These are phyloP conservation scores for Chalcosyrphus nemorum DNA, from an alignment of 2,888 invertebrate genomes.

Conservation along the genomic window DNA sequence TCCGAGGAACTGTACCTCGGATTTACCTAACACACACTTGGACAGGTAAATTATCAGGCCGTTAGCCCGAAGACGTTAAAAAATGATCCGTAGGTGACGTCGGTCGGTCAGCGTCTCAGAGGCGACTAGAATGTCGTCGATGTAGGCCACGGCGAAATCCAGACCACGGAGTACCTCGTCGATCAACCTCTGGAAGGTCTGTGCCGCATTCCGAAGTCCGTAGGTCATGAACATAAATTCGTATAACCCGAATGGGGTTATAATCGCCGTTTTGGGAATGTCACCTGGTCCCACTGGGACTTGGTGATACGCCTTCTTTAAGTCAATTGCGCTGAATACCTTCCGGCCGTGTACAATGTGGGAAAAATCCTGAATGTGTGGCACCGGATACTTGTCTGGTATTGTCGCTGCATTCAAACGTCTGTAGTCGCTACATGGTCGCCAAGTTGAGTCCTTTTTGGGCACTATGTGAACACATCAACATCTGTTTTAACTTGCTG, in stretches of 20 bases:
- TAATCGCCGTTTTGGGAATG: constrained; percentile 76
- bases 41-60: constrained; percentile 34
- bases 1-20: constrained; percentile 25
- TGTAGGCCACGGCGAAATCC: constrained; percentile 73
- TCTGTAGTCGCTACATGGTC: constrained; percentile 28
- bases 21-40: constrained; percentile 43
- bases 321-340: constrained; percentile 75
- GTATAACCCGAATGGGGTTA: constrained; percentile 77
- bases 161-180: constrained; percentile 74
- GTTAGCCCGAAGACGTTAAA: constrained; percentile 58
- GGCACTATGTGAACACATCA: constrained; percentile 31
- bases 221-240: too few relatives aligned
- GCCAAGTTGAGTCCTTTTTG: constrained; percentile 54
- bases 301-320: constrained; percentile 76
- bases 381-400: constrained; percentile 77
- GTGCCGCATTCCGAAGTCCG: constrained; percentile 78
- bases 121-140: constrained; percentile 76
- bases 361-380: constrained; percentile 69
- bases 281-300: constrained; percentile 75
- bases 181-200: constrained; percentile 78
- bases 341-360: constrained; percentile 73
- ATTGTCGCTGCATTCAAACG: constrained; percentile 68
- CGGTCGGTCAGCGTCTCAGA: constrained; percentile 70
- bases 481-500: not conserved
- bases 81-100: constrained; percentile 70